phyloP scores from a whole-genome alignment of 2,113 vertebrate genomes.

The Phrynocephalus versicolor region DNA sequence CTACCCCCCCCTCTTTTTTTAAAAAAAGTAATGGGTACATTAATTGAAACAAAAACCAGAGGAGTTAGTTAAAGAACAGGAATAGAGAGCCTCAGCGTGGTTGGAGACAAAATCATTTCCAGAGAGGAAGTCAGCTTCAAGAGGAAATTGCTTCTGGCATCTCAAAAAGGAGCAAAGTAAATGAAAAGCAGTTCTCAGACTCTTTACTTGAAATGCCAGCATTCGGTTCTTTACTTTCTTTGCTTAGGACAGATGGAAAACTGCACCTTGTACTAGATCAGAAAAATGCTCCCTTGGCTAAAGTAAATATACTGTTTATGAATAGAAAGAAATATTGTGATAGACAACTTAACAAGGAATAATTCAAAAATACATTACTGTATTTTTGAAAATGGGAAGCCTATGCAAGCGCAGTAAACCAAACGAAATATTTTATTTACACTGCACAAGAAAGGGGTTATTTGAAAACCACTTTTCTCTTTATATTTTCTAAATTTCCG shows the following conservation, averaged over 20 bases:
- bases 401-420: neutral
- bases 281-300: constrained; percentile 1
- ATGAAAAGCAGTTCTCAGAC: constrained; percentile 61
- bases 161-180: constrained; percentile 70
- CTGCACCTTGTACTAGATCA: neutral
- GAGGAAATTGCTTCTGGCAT: constrained; percentile 76
- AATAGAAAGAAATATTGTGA: neutral
- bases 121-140: constrained; percentile 78
- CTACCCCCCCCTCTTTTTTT: too few relatives aligned
- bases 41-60: constrained; percentile 32
- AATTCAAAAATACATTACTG: neutral
- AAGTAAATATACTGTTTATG: neutral
- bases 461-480: neutral
- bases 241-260: constrained; percentile 30
- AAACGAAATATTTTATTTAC: neutral
- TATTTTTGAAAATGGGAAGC: neutral
- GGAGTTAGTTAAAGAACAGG: constrained; percentile 61
- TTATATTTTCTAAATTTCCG: neutral
- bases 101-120: constrained; percentile 78
- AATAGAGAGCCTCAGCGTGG: constrained; percentile 63
- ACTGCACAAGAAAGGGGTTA: neutral
- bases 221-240: constrained; percentile 61
- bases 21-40: constrained; percentile 36
- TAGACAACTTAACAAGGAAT: neutral
- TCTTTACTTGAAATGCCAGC: constrained; percentile 59